Conservation (phyloP, 2,797 vertebrate genomes). For the Oreochromis grahami region DNA sequence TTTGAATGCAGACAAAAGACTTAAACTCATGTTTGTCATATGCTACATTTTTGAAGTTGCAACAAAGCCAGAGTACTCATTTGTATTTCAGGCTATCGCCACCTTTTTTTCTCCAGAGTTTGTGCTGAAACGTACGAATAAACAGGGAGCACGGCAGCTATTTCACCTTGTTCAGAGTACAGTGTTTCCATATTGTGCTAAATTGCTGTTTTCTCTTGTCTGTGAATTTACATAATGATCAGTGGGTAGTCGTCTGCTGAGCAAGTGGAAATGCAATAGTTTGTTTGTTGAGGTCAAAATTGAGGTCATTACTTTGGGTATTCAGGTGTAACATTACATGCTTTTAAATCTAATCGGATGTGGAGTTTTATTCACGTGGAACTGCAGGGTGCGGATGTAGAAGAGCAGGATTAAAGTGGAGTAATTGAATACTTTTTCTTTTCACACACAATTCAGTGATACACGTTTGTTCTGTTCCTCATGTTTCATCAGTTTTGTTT, state of each 20-base stretch:
- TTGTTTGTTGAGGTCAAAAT: conserved; percentile 41
- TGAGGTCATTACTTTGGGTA: conserved; percentile 36
- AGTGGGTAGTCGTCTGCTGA: conserved; percentile 57
- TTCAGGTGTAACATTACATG: conserved; percentile 45
- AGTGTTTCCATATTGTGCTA: conserved; percentile 42
- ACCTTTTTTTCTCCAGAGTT: not conserved
- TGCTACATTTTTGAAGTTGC: not conserved
- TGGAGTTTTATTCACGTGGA: not conserved
- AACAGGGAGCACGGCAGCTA: not conserved
- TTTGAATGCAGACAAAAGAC: conserved; percentile 11
- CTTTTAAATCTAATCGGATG: conserved; percentile 25
- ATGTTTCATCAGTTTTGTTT: not conserved
- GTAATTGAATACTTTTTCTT: not conserved
- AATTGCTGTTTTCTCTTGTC: conserved; percentile 43
- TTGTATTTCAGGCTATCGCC: not conserved
- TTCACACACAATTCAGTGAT: not conserved
- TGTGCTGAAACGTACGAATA: conserved; percentile 11
- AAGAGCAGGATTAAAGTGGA: not conserved
- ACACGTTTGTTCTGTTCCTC: not conserved
- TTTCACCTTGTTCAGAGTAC: conserved; percentile 39
- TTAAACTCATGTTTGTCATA: not conserved
- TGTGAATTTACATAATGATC: conserved; percentile 51
- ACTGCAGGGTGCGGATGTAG: not conserved
- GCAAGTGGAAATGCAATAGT: conserved; percentile 58
- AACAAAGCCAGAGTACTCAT: not conserved